phyloP scores from a whole-genome alignment of 1,140 invertebrate species.

The Bombyx mandarina region DNA sequence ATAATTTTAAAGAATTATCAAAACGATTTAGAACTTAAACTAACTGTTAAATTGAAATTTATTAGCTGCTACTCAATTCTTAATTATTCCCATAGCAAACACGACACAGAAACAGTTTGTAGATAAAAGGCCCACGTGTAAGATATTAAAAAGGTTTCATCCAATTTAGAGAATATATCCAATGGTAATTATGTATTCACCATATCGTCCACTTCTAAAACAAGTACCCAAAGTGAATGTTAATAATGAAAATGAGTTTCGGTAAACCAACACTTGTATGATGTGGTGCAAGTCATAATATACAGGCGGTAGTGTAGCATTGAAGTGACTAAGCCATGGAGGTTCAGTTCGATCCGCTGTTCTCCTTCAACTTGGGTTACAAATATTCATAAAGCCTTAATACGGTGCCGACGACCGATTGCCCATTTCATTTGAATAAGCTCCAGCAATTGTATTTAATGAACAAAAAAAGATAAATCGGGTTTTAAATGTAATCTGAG shows the following conservation, averaged over 20 bases:
- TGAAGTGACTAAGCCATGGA: not conserved
- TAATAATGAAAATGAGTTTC: slow-evolving; percentile 29
- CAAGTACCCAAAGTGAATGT: slow-evolving; percentile 20
- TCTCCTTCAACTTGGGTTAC: not conserved
- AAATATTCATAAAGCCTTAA: slow-evolving; percentile 20
- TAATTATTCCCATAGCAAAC: slow-evolving; percentile 5
- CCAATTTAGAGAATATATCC: slow-evolving; percentile 21
- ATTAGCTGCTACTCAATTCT: slow-evolving; percentile 20
- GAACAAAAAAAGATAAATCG: slow-evolving; percentile 15
- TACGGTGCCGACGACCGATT: slow-evolving; percentile 37
- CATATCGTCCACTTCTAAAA: slow-evolving; percentile 19
- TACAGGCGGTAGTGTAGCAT: not conserved
- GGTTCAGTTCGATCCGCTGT: slow-evolving; percentile 1
- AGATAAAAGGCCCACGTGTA: not conserved
- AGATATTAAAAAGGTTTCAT: slow-evolving; percentile 13
- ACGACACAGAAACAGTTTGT: slow-evolving; percentile 3
- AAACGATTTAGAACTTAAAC: too few relatives aligned
- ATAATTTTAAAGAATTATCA: too few relatives aligned
- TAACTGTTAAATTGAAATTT: slow-evolving; percentile 7
- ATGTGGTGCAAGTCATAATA: slow-evolving; percentile 7
- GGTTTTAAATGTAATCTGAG: not conserved
- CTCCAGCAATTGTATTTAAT: slow-evolving; percentile 29
- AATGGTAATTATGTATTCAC: slow-evolving; percentile 26
- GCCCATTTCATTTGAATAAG: slow-evolving; percentile 34
- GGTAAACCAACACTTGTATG: slow-evolving; percentile 13